Base-by-base conservation (phyloP, 2,113 vertebrate genomes). In the Grantiella picta region DNA sequence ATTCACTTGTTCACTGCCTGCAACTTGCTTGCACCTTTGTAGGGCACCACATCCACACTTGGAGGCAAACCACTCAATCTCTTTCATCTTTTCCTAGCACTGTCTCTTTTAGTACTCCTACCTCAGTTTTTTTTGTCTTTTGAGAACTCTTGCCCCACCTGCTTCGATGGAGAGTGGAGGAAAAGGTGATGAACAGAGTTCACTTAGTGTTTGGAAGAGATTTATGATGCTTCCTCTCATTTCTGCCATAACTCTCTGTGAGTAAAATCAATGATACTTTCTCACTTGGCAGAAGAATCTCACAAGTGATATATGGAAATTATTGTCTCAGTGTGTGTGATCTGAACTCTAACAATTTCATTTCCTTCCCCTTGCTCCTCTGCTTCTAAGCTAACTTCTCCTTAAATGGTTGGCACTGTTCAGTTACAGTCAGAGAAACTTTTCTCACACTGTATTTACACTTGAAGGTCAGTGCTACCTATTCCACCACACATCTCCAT, bases 231-330 rank as follows among this genome's bases (percentile, higher is more conserved):
- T 86, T 45, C 54, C 27, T 86, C 47, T 77, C 54, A 83, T 61
- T 94, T 90, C 64, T 94, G 64, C 38, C 50, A 25, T 82, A 80
- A 66, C 13, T 71, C 63, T 69, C 38, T 72, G 12, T 42, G 24
- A 54, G 29, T 65, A 81, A 94, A 95, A 97, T 94, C 89, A 93
- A 52, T 90, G 68, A 73, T 31, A 86, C 47, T 81, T 90, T 90
- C 64, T 90, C 27, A 90, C 35, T 88, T 90, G 71, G 89, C 80
- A 92, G 68, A 92, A 83, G 44, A 31, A 70, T 63, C 64, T 89
- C 31, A 61, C 83, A 94, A 0, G 1, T 91, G 86, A 92, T 78
- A 59, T 66, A 70, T 11, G 1, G 81, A 86, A 92, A 94, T 54
- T 77, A 81, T 77, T 86, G 50, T 36, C 50, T 92, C 63, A 61